A percentile compares a stretch with the other conserved stretches of the same genome.
Conservation (phyloP, 2,797 vertebrate species). For the Loriculus beryllinus region DNA sequence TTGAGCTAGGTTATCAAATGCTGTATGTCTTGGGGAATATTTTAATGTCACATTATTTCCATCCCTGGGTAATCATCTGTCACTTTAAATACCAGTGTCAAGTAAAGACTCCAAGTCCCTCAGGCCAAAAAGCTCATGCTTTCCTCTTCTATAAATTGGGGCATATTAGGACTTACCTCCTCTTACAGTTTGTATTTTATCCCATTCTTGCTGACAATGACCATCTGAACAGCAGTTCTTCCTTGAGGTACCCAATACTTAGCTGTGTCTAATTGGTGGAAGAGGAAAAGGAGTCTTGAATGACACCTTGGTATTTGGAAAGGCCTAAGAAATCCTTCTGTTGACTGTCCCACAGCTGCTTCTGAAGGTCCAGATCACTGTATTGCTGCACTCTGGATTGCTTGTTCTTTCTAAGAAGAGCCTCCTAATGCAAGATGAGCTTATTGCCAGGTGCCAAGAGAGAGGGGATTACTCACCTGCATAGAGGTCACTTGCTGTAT, state of each 20-base stretch:
- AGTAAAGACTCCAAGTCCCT: slow-evolving; percentile 37
- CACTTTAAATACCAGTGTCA: slow-evolving; percentile 53
- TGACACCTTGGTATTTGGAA: background rate
- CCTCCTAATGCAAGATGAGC: background rate
- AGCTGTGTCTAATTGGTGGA: background rate
- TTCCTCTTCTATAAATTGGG: slow-evolving; percentile 44
- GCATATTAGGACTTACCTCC: background rate
- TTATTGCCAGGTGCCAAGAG: background rate
- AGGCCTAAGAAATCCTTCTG: background rate
- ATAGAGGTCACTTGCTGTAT: background rate
- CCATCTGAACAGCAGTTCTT: background rate
- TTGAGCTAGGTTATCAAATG: slow-evolving; percentile 14
- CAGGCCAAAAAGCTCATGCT: slow-evolving; percentile 50
- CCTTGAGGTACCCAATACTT: background rate
- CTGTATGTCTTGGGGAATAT: slow-evolving; percentile 37
- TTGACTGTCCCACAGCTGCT: background rate
- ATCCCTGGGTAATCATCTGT: slow-evolving; percentile 45
- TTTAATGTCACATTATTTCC: slow-evolving; percentile 56
- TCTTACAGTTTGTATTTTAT: background rate
- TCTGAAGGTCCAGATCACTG: background rate
- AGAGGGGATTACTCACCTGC: background rate
- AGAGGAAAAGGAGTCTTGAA: background rate
- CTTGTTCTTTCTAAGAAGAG: background rate
- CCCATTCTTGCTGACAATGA: background rate
- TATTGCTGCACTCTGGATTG: background rate